Conservation (phyloP, 2,888 invertebrate genomes). For the Chrysomela aeneicollis region DNA sequence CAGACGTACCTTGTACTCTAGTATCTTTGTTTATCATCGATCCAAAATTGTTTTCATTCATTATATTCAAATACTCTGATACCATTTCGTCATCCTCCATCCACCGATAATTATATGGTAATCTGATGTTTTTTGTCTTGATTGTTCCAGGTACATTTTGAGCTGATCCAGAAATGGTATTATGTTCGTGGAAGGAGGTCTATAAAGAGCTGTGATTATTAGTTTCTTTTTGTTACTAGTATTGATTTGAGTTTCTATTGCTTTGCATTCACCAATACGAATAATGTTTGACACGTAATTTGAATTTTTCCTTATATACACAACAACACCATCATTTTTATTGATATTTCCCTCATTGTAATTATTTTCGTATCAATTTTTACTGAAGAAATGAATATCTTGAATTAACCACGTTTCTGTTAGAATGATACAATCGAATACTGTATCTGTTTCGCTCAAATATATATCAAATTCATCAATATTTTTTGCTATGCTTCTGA, state of each 20-base stretch:
- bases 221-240: slow-evolving; percentile 13
- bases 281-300: slow-evolving; percentile 16
- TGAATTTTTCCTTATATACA: slow-evolving; percentile 11
- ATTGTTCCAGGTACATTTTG: slow-evolving; percentile 12
- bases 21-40: slow-evolving; percentile 16
- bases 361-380: slow-evolving; percentile 4
- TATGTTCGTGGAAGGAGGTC: slow-evolving; percentile 16
- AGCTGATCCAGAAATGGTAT: slow-evolving; percentile 13
- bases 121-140: not conserved
- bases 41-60: slow-evolving; percentile 8
- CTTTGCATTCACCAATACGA: slow-evolving; percentile 11
- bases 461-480: slow-evolving; percentile 21
- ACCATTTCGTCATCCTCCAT: slow-evolving; percentile 4
- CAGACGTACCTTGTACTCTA: slow-evolving; percentile 17
- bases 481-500: slow-evolving; percentile 11
- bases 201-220: slow-evolving; percentile 20
- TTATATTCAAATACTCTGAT: slow-evolving; percentile 11
- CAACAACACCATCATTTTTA: slow-evolving; percentile 19
- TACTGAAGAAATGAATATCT: slow-evolving; percentile 11
- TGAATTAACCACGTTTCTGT: slow-evolving; percentile 19
- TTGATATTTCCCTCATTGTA: slow-evolving; percentile 17
- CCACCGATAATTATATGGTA: slow-evolving; percentile 8
- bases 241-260: slow-evolving; percentile 17
- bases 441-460: slow-evolving; percentile 1
- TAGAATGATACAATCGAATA: slow-evolving; percentile 18